These are phyloP conservation scores for Pantala flavescens DNA, from an alignment of 1,140 invertebrate genomes.

Conservation along the genomic window DNA sequence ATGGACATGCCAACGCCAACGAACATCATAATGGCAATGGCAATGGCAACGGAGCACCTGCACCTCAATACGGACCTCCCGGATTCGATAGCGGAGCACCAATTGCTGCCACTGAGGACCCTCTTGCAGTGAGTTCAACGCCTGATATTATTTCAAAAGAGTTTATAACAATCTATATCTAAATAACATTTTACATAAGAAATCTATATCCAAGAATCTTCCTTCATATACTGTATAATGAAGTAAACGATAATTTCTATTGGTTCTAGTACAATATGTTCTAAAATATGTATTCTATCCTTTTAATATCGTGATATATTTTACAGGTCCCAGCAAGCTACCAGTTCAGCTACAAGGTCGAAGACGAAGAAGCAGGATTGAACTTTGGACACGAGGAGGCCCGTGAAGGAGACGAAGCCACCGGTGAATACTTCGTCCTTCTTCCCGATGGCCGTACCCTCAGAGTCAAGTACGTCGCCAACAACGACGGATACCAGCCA, in stretches of 20 bases:
- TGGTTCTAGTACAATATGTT: too few relatives aligned
- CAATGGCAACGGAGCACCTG: conserved; percentile 8
- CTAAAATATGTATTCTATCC: too few relatives aligned
- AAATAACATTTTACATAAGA: not conserved
- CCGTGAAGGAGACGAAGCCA: conserved; percentile 63
- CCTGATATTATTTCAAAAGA: too few relatives aligned
- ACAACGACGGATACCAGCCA: conserved; percentile 62
- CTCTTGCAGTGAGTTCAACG: conserved; percentile 1
- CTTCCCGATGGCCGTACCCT: conserved; percentile 77
- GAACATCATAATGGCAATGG: too few relatives aligned
- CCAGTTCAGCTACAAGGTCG: conserved; percentile 73
- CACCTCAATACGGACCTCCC: conserved; percentile 28
- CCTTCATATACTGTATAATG: too few relatives aligned
- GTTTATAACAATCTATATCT: too few relatives aligned
- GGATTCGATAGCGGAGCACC: not conserved
- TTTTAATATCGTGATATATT: too few relatives aligned
- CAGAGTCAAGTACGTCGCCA: conserved; percentile 72
- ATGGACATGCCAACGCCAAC: too few relatives aligned
- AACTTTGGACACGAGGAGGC: conserved; percentile 73
- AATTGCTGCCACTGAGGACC: not conserved
- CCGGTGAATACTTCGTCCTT: conserved; percentile 72
- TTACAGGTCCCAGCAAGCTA: conserved; percentile 71
- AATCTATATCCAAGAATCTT: too few relatives aligned
- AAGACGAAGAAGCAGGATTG: conserved; percentile 60
- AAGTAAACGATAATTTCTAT: too few relatives aligned